Conservation (phyloP, 2,888 invertebrate genomes). For the Fragum sueziense region DNA sequence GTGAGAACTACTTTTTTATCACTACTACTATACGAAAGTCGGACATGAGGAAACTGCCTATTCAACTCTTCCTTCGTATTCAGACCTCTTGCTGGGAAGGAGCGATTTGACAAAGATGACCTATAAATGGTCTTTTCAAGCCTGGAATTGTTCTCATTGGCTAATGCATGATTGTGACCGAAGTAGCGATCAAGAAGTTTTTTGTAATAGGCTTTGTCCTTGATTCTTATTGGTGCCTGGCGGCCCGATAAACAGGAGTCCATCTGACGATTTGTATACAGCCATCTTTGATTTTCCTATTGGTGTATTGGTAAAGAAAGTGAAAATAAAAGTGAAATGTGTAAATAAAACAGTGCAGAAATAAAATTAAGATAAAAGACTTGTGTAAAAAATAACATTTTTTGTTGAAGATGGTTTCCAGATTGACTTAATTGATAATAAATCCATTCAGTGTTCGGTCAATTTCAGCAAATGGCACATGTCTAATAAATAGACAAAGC, state of each 20-base stretch:
- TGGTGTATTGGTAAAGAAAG: slow-evolving; percentile 54
- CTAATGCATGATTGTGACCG: slow-evolving; percentile 75
- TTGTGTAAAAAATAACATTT: not conserved
- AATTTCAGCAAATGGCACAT: too few species aligned
- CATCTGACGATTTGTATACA: slow-evolving; percentile 67
- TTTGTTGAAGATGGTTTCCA: slow-evolving; percentile 2
- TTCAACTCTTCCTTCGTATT: slow-evolving; percentile 64
- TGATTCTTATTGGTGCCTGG: slow-evolving; percentile 71
- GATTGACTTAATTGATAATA: too few species aligned
- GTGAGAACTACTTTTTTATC: slow-evolving; percentile 66
- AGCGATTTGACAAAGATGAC: slow-evolving; percentile 45
- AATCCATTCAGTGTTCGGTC: too few species aligned
- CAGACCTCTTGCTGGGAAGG: slow-evolving; percentile 56
- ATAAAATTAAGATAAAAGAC: slow-evolving; percentile 24
- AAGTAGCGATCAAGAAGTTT: slow-evolving; percentile 77
- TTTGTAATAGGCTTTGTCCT: slow-evolving; percentile 77
- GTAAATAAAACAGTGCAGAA: not conserved
- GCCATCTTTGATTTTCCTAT: slow-evolving; percentile 72
- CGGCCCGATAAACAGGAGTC: slow-evolving; percentile 68
- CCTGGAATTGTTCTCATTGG: slow-evolving; percentile 66
- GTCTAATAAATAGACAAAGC: too few species aligned
- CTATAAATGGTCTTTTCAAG: slow-evolving; percentile 55
- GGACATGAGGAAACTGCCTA: slow-evolving; percentile 69
- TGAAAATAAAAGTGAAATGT: slow-evolving; percentile 11
- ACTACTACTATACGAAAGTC: slow-evolving; percentile 69